Evolutionary conservation across 2,888 invertebrate genomes (phyloP), one percentile per base, ranked within the genome.

Genomic region (Cylloceria caligata): DNA sequence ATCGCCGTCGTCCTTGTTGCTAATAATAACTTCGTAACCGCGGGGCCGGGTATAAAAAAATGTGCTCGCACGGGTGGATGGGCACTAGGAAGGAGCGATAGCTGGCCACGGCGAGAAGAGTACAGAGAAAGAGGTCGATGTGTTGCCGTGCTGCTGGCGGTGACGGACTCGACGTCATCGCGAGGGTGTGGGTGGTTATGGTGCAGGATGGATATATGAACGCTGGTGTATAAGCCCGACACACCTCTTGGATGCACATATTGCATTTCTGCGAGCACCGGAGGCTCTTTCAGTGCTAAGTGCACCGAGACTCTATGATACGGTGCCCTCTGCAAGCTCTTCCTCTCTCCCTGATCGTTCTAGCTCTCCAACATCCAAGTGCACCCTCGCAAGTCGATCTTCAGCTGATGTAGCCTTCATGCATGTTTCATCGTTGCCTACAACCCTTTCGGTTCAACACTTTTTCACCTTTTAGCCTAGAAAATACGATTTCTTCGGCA

Each of bases 211-310:
- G 57, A 39, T 60, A 57, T 68, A 68, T 76, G 67, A 72, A 78
- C 55, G 24, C 71, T 55, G 75, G 65, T 62, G 83, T 87, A 87
- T 87, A n/a, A n/a, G 85, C 86, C 49, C 67, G 80, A 78, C 85
- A 87, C 85, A 84, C 83, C 84, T 83, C 80, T 83, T 81, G 68
- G 78, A 77, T 85, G 83, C 84, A 81, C 86, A 85, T 87, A 88
- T 88, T 87, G 87, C 88, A 86, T 85, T 87, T 87, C 84, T 86
- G 80, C 83, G 60, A 65, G 69, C 77, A 74, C 74, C 75, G 65
- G 49, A 72, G 57, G 74, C 83, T 82, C 80, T 86, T 88, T 84
- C 62, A 74, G 76, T 69, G 80, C 85, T 84, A 86, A 88, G 85
- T 84, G 88, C 85, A 84, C 47, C 79, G 65, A 69, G 47, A 27